phyloP scores from a whole-genome alignment of 2,113 vertebrate genomes.

The Pygoscelis adeliae region DNA sequence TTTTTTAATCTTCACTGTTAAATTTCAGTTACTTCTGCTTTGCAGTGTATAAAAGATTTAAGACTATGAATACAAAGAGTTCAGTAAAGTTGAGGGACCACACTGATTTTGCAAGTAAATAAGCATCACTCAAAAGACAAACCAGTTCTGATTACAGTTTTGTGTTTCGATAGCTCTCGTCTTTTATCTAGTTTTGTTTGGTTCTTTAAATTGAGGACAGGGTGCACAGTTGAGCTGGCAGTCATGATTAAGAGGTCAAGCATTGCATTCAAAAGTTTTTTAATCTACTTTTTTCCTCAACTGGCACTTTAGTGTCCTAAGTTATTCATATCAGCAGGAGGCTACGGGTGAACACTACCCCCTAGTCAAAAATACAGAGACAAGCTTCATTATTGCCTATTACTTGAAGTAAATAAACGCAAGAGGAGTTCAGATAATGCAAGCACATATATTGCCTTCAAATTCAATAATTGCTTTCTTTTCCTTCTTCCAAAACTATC shows the following conservation, averaged over 20 bases:
- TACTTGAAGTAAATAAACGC: constrained; percentile 60
- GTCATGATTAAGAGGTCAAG: constrained; percentile 79
- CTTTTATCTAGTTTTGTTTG: constrained; percentile 70
- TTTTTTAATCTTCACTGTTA: neutral
- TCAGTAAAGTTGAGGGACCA: neutral
- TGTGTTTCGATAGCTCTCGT: constrained; percentile 45
- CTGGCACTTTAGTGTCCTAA: constrained; percentile 2
- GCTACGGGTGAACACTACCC: constrained; percentile 11
- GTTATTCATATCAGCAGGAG: constrained; percentile 55
- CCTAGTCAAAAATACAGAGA: constrained; percentile 30
- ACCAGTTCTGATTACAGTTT: constrained; percentile 70
- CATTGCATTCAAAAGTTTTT: constrained; percentile 54
- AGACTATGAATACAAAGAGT: neutral
- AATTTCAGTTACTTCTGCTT: neutral
- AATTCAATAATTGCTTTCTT: constrained; percentile 64
- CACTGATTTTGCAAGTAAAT: constrained; percentile 30
- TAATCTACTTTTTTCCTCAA: constrained; percentile 31
- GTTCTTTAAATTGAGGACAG: constrained; percentile 67
- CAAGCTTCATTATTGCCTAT: constrained; percentile 39
- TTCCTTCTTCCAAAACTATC: constrained; percentile 68
- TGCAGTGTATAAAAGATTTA: neutral
- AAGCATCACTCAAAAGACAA: constrained; percentile 67
- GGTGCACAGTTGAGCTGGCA: constrained; percentile 62
- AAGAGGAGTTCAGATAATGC: constrained; percentile 51
- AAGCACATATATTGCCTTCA: constrained; percentile 59